Evolutionary conservation across 1,140 invertebrate species (phyloP).

Genomic region (Dendroctonus valens): DNA sequence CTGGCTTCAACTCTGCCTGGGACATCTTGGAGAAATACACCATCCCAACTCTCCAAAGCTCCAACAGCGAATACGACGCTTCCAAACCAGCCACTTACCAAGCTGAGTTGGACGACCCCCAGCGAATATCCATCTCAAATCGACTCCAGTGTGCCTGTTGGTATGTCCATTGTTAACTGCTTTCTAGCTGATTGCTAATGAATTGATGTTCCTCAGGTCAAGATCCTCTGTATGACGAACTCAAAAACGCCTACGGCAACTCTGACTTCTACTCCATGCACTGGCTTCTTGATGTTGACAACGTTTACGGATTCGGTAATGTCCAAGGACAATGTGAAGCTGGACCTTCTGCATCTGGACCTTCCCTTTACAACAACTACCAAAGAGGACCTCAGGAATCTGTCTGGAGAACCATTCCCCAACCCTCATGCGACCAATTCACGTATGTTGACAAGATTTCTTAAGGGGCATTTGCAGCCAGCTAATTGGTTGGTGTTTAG

Average conservation of each 20-base stretch:
- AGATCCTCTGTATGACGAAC: conserved; percentile 28
- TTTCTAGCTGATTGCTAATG: conserved; percentile 5
- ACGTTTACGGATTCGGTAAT: conserved; percentile 35
- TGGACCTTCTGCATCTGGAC: conserved; percentile 26
- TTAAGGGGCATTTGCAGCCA: background rate
- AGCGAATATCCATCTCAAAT: conserved; percentile 28
- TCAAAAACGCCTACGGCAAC: conserved; percentile 28
- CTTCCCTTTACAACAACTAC: conserved; percentile 35
- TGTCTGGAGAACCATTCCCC: conserved; percentile 36
- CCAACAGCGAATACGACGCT: conserved; percentile 26
- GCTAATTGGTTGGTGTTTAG: background rate
- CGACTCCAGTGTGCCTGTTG: conserved; percentile 26
- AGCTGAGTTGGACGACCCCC: conserved; percentile 30
- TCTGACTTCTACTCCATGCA: conserved; percentile 28
- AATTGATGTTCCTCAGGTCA: conserved; percentile 10
- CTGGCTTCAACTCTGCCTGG: conserved; percentile 32
- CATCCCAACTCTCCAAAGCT: conserved; percentile 25
- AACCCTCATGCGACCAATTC: conserved; percentile 34
- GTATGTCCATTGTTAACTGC: background rate
- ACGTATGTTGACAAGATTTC: conserved; percentile 12
- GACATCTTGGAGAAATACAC: conserved; percentile 31
- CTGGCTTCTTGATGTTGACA: conserved; percentile 35
- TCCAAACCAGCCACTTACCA: conserved; percentile 27
- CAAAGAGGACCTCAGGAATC: conserved; percentile 37
- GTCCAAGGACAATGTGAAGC: conserved; percentile 31